Evolutionary conservation across 2,888 invertebrate species (phyloP), one percentile per base, ranked within the genome.

Genomic region (Drosophila aldrichi): DNA sequence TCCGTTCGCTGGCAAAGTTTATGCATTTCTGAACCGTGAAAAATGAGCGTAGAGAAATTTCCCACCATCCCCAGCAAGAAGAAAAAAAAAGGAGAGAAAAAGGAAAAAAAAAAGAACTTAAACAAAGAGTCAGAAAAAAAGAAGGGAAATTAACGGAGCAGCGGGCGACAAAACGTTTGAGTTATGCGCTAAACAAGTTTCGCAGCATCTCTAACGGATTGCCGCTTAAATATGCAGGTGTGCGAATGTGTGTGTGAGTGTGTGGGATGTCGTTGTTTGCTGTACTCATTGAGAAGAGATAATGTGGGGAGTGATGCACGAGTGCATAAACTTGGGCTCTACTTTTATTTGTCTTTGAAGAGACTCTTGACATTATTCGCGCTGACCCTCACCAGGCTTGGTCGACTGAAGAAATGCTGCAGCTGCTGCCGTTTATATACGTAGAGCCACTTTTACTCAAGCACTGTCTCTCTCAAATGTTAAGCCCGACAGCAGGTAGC

Each of bases 141-240:
- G 25, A 25, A 59, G 51, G 52, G 67, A 79, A 67, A 54, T 70
- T 48, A 70, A 62, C 44, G 58, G 10, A 55, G 69, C 55, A 40
- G 1, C 32, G 51, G 36, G 43, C 69, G 75, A 68, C 49, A 70
- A 73, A 81, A 69, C 64, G 69, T 70, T 79, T 77, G 67, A 67
- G 66, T 62, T 78, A 78, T 78, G 71, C 57, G 65, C 61, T 66
- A 75, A 84, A 76, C 64, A 77, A 77, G 71, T 80, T 82, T 74
- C 38, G 52, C 70, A 52, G 44, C 62, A 61, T 32, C 54, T 65
- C 62, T 61, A 55, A 54, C 74, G 71, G 74, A 76, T 68, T 79
- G 75, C 72, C 69, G 59, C 62, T 66, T 76, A 85, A 79, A 75
- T 73, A 71, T 74, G 61, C 70, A 73, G 73, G 71, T 79, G 74